Percentiles rank a stretch among this genome's conserved stretches.
phyloP scores from a whole-genome alignment of 2,113 vertebrate species.

The Castor canadensis region DNA sequence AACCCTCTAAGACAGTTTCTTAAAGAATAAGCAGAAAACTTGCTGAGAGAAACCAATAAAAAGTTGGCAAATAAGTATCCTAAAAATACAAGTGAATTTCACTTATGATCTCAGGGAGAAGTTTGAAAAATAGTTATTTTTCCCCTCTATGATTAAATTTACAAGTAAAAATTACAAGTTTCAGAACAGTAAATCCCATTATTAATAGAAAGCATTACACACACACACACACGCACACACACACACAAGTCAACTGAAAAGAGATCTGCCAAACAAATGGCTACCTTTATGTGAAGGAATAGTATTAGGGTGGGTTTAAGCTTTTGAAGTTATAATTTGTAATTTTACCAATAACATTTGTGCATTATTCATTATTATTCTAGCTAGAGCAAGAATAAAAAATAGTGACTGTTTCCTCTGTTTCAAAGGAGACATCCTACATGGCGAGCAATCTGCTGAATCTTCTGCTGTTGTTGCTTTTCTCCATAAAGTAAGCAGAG shows the following conservation, averaged over 20 bases:
- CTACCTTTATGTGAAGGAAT: slow-evolving; percentile 3
- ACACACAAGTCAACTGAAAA: not conserved
- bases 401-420: not conserved
- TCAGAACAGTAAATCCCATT: not conserved
- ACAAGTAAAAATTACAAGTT: not conserved
- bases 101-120: not conserved
- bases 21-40: slow-evolving; percentile 3
- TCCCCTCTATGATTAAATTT: not conserved
- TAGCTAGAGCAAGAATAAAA: not conserved
- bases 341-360: not conserved
- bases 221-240: not conserved
- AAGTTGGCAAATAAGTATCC: not conserved
- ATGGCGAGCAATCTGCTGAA: not conserved
- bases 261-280: too few relatives aligned
- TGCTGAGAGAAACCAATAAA: slow-evolving; percentile 17
- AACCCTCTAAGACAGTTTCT: not conserved
- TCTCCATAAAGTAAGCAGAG: not conserved
- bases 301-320: not conserved
- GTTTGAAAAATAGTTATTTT: not conserved
- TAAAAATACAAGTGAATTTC: slow-evolving; percentile 31
- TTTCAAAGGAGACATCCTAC: not conserved
- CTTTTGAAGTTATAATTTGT: not conserved
- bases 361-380: too few relatives aligned
- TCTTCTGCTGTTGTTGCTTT: not conserved
- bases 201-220: not conserved